phyloP scores from a whole-genome alignment of 2,888 invertebrate genomes.

The Frankliniella fusca region DNA sequence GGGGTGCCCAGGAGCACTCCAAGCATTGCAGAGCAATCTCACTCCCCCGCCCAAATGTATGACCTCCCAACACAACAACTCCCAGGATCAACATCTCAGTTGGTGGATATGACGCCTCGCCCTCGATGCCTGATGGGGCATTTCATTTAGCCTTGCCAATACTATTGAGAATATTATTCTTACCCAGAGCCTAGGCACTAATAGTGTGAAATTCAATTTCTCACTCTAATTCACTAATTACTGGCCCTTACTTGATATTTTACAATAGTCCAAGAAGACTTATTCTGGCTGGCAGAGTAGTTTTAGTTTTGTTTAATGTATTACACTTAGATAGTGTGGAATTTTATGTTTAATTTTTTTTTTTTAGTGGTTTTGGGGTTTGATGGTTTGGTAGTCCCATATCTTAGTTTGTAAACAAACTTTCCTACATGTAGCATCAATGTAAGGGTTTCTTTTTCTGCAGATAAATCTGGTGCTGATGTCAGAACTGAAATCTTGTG shows the following conservation, averaged over 20 bases:
- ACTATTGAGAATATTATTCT: background rate
- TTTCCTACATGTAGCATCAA: background rate
- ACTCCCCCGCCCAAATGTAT: background rate
- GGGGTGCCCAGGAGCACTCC: background rate
- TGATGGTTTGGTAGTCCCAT: too few species aligned
- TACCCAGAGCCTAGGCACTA: background rate
- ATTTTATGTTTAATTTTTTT: too few species aligned
- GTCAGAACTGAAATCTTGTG: background rate
- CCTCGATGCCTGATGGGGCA: slow-evolving; percentile 6
- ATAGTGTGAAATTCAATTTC: background rate
- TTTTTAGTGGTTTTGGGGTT: too few species aligned
- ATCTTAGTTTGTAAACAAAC: too few species aligned
- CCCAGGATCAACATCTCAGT: slow-evolving; percentile 2
- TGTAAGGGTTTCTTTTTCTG: background rate
- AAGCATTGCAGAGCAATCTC: slow-evolving; percentile 12
- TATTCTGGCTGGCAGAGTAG: too few species aligned
- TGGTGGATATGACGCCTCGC: slow-evolving; percentile 8
- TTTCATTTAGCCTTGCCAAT: background rate
- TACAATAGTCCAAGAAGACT: too few species aligned
- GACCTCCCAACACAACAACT: background rate
- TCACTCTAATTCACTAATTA: background rate
- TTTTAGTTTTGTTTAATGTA: too few species aligned
- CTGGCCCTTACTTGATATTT: background rate
- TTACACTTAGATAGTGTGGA: too few species aligned
- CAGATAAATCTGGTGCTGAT: slow-evolving; percentile 2